Percentiles rank a stretch among this genome's conserved stretches.
Evolutionary conservation across 1,140 invertebrate species (phyloP).

Genomic region (Aphaenogaster rudis): DNA sequence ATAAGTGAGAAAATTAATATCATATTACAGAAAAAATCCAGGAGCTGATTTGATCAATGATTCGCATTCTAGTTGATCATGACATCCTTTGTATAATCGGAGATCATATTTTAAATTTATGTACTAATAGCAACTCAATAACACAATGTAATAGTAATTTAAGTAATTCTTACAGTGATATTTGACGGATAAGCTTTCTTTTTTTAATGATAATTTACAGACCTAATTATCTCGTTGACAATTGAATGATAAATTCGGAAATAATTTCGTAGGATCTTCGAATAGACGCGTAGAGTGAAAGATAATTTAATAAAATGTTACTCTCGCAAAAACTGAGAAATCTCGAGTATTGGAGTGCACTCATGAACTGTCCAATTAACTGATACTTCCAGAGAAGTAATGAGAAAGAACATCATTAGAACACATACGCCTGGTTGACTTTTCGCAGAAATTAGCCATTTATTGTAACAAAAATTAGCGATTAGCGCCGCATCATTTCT

Average conservation of each 20-base stretch:
- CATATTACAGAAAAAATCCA: not conserved
- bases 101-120: slow-evolving; percentile 44
- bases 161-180: not conserved
- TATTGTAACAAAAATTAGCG: slow-evolving; percentile 67
- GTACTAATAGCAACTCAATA: not conserved
- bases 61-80: slow-evolving; percentile 83
- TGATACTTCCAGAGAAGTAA: slow-evolving; percentile 17
- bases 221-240: not conserved
- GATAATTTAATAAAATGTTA: not conserved
- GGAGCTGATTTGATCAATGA: slow-evolving; percentile 31
- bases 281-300: not conserved
- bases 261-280: not conserved
- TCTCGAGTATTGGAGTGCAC: slow-evolving; percentile 18
- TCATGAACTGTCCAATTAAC: slow-evolving; percentile 24
- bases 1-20: not conserved
- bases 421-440: slow-evolving; percentile 66
- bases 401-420: slow-evolving; percentile 63
- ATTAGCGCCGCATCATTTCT: slow-evolving; percentile 8
- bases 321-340: not conserved
- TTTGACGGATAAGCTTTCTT: not conserved
- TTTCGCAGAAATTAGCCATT: slow-evolving; percentile 68
- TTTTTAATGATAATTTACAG: not conserved
- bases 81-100: slow-evolving; percentile 68
- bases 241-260: not conserved
- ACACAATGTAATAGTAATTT: not conserved